phyloP scores from a whole-genome alignment of 2,888 invertebrate genomes.

The Apamea anceps region DNA sequence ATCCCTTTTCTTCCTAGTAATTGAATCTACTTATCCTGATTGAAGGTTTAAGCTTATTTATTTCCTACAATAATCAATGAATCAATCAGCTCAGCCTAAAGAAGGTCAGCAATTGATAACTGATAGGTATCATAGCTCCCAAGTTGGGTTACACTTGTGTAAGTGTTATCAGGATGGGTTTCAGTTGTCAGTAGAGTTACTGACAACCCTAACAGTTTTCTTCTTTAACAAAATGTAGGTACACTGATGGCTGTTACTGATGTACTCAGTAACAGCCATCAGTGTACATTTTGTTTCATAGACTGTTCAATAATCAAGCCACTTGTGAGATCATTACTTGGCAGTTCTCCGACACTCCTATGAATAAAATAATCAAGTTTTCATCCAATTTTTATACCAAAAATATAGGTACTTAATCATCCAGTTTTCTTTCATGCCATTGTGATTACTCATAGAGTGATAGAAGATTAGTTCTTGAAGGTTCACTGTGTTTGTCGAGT shows the following conservation, averaged over 20 bases:
- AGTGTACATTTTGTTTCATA: too few species aligned
- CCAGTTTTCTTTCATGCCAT: constrained; percentile 8
- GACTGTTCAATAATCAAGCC: neutral
- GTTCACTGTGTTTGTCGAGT: constrained; percentile 55
- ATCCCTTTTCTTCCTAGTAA: too few species aligned
- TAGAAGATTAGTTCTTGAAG: constrained; percentile 55
- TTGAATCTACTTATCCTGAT: neutral
- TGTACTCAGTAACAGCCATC: too few species aligned
- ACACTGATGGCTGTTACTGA: neutral
- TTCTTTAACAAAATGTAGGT: neutral
- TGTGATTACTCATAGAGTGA: constrained; percentile 48
- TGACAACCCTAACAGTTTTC: neutral
- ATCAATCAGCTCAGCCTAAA: neutral
- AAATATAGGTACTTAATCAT: neutral
- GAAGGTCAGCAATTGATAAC: too few species aligned
- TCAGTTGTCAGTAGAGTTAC: neutral
- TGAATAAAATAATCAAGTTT: neutral
- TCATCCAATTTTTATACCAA: neutral
- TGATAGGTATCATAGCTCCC: neutral
- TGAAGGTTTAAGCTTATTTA: neutral
- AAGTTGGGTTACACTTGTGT: neutral
- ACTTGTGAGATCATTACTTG: neutral
- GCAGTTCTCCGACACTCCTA: neutral
- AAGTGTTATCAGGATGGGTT: too few species aligned
- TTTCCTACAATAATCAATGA: neutral